Evolutionary conservation across 2,113 vertebrate genomes (phyloP).

Genomic region (human): DNA sequence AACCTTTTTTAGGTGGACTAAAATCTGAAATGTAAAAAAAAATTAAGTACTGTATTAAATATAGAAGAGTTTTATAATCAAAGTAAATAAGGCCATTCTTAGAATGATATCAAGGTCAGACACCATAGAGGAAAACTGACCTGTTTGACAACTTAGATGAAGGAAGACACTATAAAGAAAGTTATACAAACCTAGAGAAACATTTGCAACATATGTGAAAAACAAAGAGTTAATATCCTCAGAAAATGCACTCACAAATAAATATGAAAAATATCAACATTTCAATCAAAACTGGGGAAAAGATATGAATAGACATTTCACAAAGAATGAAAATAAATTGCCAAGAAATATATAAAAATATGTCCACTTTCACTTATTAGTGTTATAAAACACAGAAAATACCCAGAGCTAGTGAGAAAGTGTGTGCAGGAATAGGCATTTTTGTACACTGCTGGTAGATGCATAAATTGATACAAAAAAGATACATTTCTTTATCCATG

Average conservation of each 20-base stretch:
- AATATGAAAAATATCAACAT: conserved; percentile 5
- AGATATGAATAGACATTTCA: neutral
- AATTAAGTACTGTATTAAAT: neutral
- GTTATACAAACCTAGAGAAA: neutral
- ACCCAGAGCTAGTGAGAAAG: neutral
- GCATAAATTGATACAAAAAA: neutral
- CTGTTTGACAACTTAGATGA: neutral
- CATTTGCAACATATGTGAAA: neutral
- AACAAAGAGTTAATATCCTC: neutral
- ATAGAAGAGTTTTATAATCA: neutral
- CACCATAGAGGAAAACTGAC: neutral
- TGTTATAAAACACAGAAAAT: neutral
- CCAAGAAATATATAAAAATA: neutral
- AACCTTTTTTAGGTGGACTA: neutral
- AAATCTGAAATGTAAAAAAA: conserved; percentile 16
- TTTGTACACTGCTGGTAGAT: neutral
- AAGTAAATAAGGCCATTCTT: neutral
- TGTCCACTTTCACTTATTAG: neutral
- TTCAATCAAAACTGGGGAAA: neutral
- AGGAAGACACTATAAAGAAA: neutral
- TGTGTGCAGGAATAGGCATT: neutral
- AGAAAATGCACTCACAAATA: neutral
- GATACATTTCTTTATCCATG: neutral
- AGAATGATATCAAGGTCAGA: conserved; percentile 5
- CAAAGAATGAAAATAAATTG: neutral